Evolutionary conservation across 2,797 vertebrate genomes (phyloP).

Genomic region (Cirrhinus molitorella): DNA sequence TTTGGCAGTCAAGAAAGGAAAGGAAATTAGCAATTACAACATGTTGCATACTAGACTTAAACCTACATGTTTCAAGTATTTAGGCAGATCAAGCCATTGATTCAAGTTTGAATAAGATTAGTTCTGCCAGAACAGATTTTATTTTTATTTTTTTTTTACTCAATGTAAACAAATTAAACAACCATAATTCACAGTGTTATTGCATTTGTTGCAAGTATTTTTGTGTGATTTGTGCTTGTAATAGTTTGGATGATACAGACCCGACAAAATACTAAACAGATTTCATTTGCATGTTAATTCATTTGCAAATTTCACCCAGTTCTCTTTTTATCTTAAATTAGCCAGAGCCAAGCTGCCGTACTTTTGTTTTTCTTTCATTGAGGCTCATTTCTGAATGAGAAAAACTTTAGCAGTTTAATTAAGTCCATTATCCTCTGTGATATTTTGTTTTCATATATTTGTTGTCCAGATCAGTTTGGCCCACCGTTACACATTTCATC

Average conservation of each 20-base stretch:
- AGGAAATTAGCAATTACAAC: background rate
- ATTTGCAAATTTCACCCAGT: slow-evolving; percentile 64
- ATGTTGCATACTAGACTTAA: background rate
- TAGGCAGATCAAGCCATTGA: background rate
- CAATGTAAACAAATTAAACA: background rate
- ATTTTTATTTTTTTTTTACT: background rate
- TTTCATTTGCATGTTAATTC: slow-evolving; percentile 75
- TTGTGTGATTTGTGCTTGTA: slow-evolving; percentile 38
- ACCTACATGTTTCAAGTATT: background rate
- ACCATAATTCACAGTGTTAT: background rate
- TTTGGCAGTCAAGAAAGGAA: background rate
- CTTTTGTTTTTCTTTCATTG: slow-evolving; percentile 48
- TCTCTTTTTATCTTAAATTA: slow-evolving; percentile 70
- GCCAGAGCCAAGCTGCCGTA: slow-evolving; percentile 58
- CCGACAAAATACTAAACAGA: slow-evolving; percentile 62
- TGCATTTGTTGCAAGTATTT: background rate
- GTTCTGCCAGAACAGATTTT: background rate
- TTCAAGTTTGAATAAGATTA: background rate
- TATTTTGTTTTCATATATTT: slow-evolving; percentile 57
- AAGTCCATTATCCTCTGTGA: slow-evolving; percentile 58
- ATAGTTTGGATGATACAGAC: slow-evolving; percentile 64
- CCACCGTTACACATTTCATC: slow-evolving; percentile 3
- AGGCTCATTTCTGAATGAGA: slow-evolving; percentile 62
- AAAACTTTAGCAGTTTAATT: slow-evolving; percentile 67
- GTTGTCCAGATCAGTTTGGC: slow-evolving; percentile 2